These are phyloP conservation scores for Lamprologus lemairii DNA, from an alignment of 2,113 vertebrate species.

Conservation along the genomic window DNA sequence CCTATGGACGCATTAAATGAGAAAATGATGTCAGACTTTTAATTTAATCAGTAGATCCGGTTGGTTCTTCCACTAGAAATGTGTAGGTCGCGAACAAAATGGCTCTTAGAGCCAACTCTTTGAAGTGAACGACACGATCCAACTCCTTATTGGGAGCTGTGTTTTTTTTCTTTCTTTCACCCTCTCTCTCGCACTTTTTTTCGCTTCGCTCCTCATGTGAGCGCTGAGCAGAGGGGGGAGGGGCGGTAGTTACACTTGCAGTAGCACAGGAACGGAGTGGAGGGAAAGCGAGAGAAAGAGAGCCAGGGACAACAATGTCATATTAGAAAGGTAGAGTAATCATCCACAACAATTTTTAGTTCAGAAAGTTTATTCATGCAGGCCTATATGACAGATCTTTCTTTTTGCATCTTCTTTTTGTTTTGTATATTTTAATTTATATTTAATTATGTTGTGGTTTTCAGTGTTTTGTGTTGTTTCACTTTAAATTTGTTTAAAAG, in stretches of 20 bases:
- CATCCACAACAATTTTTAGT: background rate
- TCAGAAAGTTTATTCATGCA: background rate
- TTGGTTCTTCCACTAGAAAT: background rate
- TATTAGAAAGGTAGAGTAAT: background rate
- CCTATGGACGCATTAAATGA: background rate
- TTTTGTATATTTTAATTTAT: background rate
- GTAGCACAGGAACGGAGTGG: background rate
- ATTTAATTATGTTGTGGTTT: background rate
- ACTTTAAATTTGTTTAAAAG: background rate
- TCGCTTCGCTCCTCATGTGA: fast-evolving
- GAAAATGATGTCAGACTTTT: background rate
- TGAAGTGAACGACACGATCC: fast-evolving
- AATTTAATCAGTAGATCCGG: background rate
- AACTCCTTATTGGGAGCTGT: background rate
- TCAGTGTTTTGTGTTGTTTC: background rate
- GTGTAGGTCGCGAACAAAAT: fast-evolving
- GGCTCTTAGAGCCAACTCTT: background rate
- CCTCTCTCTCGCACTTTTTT: background rate
- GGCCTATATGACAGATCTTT: background rate
- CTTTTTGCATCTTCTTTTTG: background rate
- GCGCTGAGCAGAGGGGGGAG: background rate
- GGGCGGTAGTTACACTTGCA: background rate
- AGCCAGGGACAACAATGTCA: background rate
- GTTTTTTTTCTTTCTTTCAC: background rate
- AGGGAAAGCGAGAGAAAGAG: background rate